phyloP scores from a whole-genome alignment of 2,797 vertebrate genomes.

The Enoplosus armatus region DNA sequence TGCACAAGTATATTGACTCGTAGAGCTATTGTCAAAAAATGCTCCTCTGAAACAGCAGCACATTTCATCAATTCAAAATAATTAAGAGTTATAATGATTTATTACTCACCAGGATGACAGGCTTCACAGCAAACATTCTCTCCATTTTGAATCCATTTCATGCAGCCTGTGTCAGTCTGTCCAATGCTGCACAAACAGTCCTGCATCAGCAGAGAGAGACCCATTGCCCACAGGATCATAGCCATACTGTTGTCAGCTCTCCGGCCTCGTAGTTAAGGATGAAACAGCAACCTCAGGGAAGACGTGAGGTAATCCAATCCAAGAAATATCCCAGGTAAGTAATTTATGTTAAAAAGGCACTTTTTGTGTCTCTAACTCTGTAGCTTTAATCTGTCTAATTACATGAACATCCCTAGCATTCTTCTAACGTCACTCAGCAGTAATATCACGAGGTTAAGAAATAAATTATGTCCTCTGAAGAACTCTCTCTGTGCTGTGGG shows the following conservation, averaged over 20 bases:
- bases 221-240: constrained; percentile 26
- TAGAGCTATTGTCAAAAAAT: not conserved
- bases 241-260: constrained; percentile 57
- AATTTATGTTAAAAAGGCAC: not conserved
- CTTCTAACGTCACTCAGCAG: not conserved
- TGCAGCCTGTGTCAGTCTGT: constrained; percentile 52
- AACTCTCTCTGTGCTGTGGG: not conserved
- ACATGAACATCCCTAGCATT: not conserved
- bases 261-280: not conserved
- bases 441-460: not conserved
- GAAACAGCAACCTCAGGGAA: not conserved
- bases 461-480: not conserved
- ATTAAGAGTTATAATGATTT: accelerated
- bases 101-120: constrained; percentile 77
- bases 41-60: not conserved
- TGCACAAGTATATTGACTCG: not conserved
- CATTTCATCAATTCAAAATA: not conserved
- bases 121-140: constrained; percentile 47
- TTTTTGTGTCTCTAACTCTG: constrained; percentile 8
- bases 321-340: constrained; percentile 27
- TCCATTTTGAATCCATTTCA: accelerated
- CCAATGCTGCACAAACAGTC: constrained; percentile 10
- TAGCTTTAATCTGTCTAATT: not conserved
- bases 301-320: constrained; percentile 16
- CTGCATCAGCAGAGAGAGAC: constrained; percentile 49